Evolutionary conservation across 1,140 invertebrate genomes (phyloP), one percentile per base, ranked within the genome.

Genomic region (Triops longicaudatus): DNA sequence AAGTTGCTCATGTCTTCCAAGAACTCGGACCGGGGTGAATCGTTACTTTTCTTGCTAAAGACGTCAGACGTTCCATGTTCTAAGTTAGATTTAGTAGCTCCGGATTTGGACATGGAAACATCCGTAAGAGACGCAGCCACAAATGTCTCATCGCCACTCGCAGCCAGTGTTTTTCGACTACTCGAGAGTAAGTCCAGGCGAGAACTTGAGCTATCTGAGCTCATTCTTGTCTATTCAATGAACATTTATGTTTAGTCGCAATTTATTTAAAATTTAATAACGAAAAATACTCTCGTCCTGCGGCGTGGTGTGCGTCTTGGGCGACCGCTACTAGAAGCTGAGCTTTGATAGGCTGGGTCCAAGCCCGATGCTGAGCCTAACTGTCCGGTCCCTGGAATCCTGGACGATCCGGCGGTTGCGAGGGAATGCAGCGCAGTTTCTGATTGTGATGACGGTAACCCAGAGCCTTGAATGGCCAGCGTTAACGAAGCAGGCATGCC

Each of bases 1-100:
- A 94, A 91, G 43, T 93, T 95, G 83, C 90, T 93, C 80, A 81
- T 80, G 81, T 85, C 81, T 81, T 85, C 81, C 80, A 75, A 71
- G 50, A 63, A 27, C n/a, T 44, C 31, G 26, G 50, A 31, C 26
- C 37, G 44, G 71, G 74, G 80, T 22, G 74, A 82, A 42, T 87
- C 85, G 22, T 86, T 86, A 74, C 85, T 84, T 5, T 83, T 84
- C 73, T 87, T 86, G 43, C 82, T 83, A 26, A 82, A 37, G 9
- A 37, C 26, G 12, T 78, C 73, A 14, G 31, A 27, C 14, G 43
- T 74, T 17, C 22, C 37, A 14, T 42, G 43, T 26, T 28, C 63
- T 26, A 44, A 71, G 12, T 26, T 77, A 22, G 75, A 11, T 42
- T 79, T 73, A 43, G 42, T 27, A 27, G 28, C 73, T 12, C 26